Percentiles rank a stretch among this genome's conserved stretches.
These are phyloP conservation scores for Lepus townsendii DNA, from an alignment of 2,797 vertebrate genomes.

Conservation along the genomic window DNA sequence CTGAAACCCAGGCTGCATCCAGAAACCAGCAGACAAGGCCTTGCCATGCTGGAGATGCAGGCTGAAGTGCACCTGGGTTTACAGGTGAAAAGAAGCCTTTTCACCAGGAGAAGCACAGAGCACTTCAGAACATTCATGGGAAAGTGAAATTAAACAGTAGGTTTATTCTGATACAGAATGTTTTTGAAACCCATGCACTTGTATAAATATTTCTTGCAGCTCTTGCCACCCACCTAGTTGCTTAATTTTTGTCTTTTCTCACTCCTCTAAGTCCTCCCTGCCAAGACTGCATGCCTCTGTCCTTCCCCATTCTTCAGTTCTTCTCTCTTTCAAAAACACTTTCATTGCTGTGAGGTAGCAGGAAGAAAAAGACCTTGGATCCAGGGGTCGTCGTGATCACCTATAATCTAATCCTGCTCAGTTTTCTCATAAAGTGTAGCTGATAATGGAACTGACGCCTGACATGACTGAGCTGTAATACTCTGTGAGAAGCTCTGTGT, in stretches of 20 bases:
- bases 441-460: no score
- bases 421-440: not conserved
- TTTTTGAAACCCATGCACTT: no score
- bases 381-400: not conserved
- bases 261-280: not conserved
- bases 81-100: not conserved
- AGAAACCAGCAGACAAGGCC: not conserved
- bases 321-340: not conserved
- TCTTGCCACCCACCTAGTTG: not conserved
- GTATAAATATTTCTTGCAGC: not conserved
- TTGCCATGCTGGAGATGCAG: rapidly evolving
- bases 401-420: not conserved
- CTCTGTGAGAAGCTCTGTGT: not conserved
- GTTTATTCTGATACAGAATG: no score
- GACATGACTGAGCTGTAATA: not conserved
- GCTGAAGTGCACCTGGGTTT: rapidly evolving
- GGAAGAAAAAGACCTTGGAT: rapidly evolving
- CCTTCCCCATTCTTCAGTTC: not conserved
- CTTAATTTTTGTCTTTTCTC: not conserved
- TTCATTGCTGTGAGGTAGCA: not conserved
- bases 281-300: not conserved
- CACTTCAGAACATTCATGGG: no score
- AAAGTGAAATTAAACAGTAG: no score
- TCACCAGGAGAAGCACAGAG: not conserved
- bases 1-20: not conserved